Percentiles rank a stretch among this genome's conserved stretches.
phyloP scores from a whole-genome alignment of 2,797 vertebrate species.

The Amniataba percoides region DNA sequence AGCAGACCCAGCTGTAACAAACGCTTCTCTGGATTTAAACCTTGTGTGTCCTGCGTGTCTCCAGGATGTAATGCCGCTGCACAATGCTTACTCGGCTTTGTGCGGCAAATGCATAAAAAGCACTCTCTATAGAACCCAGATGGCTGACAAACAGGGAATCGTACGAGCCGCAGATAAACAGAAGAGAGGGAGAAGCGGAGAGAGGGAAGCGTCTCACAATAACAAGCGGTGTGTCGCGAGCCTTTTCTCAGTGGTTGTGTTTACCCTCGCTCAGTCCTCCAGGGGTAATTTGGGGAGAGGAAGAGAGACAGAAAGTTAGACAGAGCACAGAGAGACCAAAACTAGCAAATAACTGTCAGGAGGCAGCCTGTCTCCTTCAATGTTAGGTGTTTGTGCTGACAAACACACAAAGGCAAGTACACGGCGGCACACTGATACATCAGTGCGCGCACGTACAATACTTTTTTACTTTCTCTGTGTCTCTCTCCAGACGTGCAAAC shows the following conservation, averaged over 20 bases:
- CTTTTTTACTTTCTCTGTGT: slow-evolving; percentile 52
- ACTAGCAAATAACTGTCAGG: slow-evolving; percentile 86
- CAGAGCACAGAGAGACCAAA: slow-evolving; percentile 79
- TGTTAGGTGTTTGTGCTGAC: slow-evolving; percentile 81
- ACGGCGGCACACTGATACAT: slow-evolving; percentile 60
- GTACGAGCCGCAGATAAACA: slow-evolving; percentile 62
- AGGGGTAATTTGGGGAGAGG: slow-evolving; percentile 75
- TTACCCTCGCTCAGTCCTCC: slow-evolving; percentile 70
- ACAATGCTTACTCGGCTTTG: slow-evolving; percentile 44
- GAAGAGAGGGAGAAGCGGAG: slow-evolving; percentile 39
- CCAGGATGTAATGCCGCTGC: slow-evolving; percentile 26
- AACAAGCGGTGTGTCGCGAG: slow-evolving; percentile 66
- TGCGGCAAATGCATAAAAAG: slow-evolving; percentile 32
- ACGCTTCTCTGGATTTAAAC: slow-evolving; percentile 46
- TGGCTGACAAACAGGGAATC: slow-evolving; percentile 66
- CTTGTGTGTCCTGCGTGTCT: slow-evolving; percentile 19
- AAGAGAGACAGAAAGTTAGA: slow-evolving; percentile 78
- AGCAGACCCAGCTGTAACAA: slow-evolving; percentile 56
- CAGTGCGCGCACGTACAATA: slow-evolving; percentile 39
- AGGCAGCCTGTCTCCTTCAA: slow-evolving; percentile 87
- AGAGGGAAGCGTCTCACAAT: slow-evolving; percentile 61
- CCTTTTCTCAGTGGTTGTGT: slow-evolving; percentile 70
- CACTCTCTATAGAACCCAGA: slow-evolving; percentile 50
- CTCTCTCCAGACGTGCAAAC: slow-evolving; percentile 65
- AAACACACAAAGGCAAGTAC: slow-evolving; percentile 73